Evolutionary conservation across 2,797 vertebrate species (phyloP).

Genomic region (Pseudotriccus pelzelni): DNA sequence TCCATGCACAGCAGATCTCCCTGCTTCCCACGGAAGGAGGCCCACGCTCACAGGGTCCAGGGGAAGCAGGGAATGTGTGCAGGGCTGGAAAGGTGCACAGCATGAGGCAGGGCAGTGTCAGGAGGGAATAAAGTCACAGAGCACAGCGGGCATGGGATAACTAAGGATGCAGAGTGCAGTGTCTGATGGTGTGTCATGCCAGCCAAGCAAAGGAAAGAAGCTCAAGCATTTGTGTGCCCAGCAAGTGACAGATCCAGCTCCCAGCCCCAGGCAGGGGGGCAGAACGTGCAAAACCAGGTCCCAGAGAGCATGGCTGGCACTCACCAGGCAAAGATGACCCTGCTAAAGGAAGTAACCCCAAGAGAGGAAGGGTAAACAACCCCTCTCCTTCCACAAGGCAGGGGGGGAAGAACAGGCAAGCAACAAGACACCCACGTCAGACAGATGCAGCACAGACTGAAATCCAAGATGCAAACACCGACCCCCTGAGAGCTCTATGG

Average conservation of each 20-base stretch:
- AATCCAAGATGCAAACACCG: not conserved
- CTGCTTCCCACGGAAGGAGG: not conserved
- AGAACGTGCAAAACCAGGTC: not conserved
- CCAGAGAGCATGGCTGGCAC: not conserved
- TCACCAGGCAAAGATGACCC: not conserved
- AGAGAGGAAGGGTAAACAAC: not conserved
- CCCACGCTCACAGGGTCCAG: accelerated
- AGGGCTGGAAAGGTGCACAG: not conserved
- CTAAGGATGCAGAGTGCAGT: not conserved
- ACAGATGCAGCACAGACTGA: not conserved
- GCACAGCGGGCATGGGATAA: not conserved
- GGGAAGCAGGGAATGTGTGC: not conserved
- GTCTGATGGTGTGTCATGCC: not conserved
- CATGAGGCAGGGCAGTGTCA: accelerated
- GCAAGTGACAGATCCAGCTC: not conserved
- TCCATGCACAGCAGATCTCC: not conserved
- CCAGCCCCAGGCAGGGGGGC: not conserved
- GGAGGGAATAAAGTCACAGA: not conserved
- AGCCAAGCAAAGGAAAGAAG: not conserved
- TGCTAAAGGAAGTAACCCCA: not conserved
- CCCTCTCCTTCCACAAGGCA: not conserved
- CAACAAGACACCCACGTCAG: not conserved
- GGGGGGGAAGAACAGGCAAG: not conserved
- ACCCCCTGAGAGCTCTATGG: accelerated
- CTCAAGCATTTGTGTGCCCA: not conserved